Conservation (phyloP, 2,113 vertebrate species). For the Fulica atra region DNA sequence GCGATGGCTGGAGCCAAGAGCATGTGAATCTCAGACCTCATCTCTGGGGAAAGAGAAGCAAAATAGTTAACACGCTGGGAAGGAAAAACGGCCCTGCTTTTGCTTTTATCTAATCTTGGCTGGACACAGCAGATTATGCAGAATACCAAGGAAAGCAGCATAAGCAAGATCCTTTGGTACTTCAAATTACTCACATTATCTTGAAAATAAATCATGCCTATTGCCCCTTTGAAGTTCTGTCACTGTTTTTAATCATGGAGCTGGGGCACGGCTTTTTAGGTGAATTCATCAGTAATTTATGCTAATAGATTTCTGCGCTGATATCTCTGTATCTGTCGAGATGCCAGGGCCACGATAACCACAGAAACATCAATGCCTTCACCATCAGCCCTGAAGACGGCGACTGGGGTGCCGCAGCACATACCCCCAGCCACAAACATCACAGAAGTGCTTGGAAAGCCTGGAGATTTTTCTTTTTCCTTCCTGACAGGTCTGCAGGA, state of each 20-base stretch:
- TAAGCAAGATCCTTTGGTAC: slow-evolving; percentile 26
- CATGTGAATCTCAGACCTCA: fast-evolving
- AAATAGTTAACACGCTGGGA: background rate
- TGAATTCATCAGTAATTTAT: slow-evolving; percentile 46
- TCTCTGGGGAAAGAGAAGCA: background rate
- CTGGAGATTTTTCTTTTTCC: background rate
- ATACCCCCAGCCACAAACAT: fast-evolving
- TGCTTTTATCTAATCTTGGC: slow-evolving; percentile 47
- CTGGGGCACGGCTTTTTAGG: background rate
- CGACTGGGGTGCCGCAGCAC: background rate
- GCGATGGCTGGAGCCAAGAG: background rate
- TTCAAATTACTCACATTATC: slow-evolving; percentile 46
- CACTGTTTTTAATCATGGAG: slow-evolving; percentile 1
- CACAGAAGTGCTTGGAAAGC: fast-evolving
- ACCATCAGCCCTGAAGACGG: fast-evolving
- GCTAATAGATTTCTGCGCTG: background rate
- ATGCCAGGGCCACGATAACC: background rate
- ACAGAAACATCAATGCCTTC: background rate
- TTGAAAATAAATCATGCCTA: slow-evolving; percentile 23
- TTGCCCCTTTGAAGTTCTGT: slow-evolving; percentile 63
- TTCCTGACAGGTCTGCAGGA: background rate
- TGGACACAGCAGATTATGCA: slow-evolving; percentile 47
- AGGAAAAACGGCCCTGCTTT: background rate
- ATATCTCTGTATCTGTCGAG: background rate
- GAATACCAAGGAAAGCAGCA: slow-evolving; percentile 1